Percentiles rank a stretch among this genome's conserved stretches.
Conservation (phyloP, 1,140 invertebrate genomes). For the Polypedilum vanderplanki region DNA sequence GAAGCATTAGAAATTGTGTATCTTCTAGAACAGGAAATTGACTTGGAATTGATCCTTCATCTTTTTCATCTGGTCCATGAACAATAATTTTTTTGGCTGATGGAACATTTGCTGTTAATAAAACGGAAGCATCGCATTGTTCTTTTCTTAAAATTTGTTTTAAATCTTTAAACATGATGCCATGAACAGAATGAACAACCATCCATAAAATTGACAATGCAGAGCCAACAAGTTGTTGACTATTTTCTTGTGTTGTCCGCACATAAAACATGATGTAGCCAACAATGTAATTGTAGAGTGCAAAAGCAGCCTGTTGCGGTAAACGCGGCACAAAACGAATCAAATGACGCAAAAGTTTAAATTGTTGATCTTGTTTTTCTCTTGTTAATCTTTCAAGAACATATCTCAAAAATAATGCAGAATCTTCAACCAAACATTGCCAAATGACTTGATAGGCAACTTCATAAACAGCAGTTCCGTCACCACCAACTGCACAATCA, state of each 20-base stretch:
- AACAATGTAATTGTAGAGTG: conserved; percentile 98
- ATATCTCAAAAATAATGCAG: conserved; percentile 89
- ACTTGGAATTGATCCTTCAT: conserved; percentile 91
- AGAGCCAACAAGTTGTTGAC: conserved; percentile 80
- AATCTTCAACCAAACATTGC: conserved; percentile 96
- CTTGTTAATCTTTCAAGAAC: conserved; percentile 92
- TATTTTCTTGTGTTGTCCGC: conserved; percentile 85
- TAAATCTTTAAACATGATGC: conserved; percentile 98
- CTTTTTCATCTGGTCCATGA: conserved; percentile 76
- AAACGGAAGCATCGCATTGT: conserved; percentile 95
- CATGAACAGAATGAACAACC: conserved; percentile 95
- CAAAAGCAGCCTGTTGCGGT: conserved; percentile 95
- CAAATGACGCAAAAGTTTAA: conserved; percentile 85
- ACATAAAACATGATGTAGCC: conserved; percentile 99
- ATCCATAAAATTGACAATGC: conserved; percentile 94
- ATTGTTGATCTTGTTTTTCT: conserved; percentile 92
- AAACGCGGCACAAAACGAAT: conserved; percentile 88
- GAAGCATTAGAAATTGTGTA: conserved; percentile 93
- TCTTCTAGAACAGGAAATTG: conserved; percentile 99
- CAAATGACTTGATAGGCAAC: conserved; percentile 91
- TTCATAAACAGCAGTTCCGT: conserved; percentile 87
- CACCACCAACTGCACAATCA: conserved; percentile 89
- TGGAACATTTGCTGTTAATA: conserved; percentile 97
- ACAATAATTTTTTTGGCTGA: conserved; percentile 99
- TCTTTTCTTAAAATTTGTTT: conserved; percentile 98